These are phyloP conservation scores for Beroe ovata DNA, from an alignment of 37 sponge, comb jelly and placozoan species.

Conservation along the genomic window DNA sequence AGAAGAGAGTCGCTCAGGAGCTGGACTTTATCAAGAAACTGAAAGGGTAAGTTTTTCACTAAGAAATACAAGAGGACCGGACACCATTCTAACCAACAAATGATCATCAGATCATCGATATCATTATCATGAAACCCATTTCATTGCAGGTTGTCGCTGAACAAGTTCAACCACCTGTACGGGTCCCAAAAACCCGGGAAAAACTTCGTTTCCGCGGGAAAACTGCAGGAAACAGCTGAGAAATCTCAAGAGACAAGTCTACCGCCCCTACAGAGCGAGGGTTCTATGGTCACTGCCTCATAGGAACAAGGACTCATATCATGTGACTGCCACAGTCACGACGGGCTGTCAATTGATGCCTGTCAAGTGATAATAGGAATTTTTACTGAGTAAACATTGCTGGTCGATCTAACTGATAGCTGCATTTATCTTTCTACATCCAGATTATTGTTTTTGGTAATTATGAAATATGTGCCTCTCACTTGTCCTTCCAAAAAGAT, in stretches of 20 bases:
- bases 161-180: constrained; percentile 47
- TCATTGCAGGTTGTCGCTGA: constrained; percentile 6
- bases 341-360: too few species aligned
- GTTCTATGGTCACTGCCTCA: neutral
- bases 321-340: too few species aligned
- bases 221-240: neutral
- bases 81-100: neutral
- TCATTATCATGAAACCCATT: too few species aligned
- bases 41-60: constrained; percentile 58
- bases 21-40: constrained; percentile 67
- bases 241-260: neutral
- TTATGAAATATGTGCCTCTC: too few species aligned
- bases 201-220: constrained; percentile 2
- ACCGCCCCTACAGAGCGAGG: neutral
- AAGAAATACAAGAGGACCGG: too few species aligned
- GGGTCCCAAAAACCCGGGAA: constrained; percentile 43
- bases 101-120: neutral
- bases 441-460: too few species aligned
- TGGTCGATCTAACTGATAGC: too few species aligned
- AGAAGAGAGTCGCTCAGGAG: constrained; percentile 65
- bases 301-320: neutral
- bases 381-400: neutral
- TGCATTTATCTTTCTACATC: too few species aligned
- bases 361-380: too few species aligned
- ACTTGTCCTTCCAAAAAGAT: too few species aligned